A percentile compares a stretch with the other conserved stretches of the same genome.
Conservation (phyloP, 2,888 invertebrate genomes). For the Cephus pygmeus region DNA sequence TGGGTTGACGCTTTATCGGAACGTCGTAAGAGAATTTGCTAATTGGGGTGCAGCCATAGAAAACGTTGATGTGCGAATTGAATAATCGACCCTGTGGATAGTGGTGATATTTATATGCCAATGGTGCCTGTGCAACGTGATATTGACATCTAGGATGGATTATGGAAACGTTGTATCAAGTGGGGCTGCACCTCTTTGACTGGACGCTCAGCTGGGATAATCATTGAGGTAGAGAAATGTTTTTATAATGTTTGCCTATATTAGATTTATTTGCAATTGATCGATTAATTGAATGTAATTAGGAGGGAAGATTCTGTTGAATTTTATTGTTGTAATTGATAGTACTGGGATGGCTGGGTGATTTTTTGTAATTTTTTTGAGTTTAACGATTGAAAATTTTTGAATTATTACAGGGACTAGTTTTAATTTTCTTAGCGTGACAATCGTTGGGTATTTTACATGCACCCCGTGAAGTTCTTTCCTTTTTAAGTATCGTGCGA, state of each 20-base stretch:
- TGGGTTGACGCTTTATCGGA: neutral
- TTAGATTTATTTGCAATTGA: neutral
- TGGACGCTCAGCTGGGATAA: neutral
- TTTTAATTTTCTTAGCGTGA: neutral
- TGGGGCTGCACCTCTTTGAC: neutral
- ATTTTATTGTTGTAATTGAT: neutral
- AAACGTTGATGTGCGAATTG: neutral
- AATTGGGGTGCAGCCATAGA: neutral
- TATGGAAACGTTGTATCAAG: neutral
- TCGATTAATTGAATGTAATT: neutral
- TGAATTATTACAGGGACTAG: neutral
- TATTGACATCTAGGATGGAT: neutral
- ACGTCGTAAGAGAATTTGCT: neutral
- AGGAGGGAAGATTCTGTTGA: neutral
- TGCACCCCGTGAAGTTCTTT: neutral
- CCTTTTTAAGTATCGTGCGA: neutral
- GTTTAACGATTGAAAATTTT: neutral
- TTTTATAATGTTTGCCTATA: neutral
- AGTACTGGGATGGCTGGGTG: neutral
- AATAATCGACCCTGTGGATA: neutral
- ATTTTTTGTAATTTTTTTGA: neutral
- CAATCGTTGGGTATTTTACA: neutral
- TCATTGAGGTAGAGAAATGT: neutral
- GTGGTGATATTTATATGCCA: neutral
- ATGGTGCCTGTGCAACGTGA: neutral